phyloP scores from a whole-genome alignment of 2,888 invertebrate species.

The Schizaphis graminum region DNA sequence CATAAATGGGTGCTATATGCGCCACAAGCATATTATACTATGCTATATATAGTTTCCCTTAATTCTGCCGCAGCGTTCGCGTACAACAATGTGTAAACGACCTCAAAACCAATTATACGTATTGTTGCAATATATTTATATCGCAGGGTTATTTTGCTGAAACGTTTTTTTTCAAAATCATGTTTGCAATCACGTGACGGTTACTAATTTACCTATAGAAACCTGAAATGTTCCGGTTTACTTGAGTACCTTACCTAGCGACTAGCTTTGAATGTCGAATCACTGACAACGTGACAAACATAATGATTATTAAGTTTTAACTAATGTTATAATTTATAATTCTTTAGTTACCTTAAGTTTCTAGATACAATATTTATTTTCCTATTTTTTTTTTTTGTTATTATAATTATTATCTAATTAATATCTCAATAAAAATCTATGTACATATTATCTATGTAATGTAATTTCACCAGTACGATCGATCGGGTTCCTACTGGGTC shows the following conservation, averaged over 20 bases:
- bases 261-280: neutral
- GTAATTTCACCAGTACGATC: too few relatives aligned
- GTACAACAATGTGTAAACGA: neutral
- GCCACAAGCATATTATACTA: neutral
- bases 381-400: neutral
- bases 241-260: neutral
- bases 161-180: neutral
- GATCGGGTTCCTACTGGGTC: too few relatives aligned
- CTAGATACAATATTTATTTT: neutral
- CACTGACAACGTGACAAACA: neutral
- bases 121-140: neutral
- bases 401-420: neutral
- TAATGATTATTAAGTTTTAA: neutral
- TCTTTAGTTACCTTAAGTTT: neutral
- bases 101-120: neutral
- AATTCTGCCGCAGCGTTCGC: neutral
- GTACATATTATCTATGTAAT: too few relatives aligned
- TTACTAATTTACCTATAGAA: neutral
- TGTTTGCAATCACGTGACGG: neutral
- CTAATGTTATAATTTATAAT: neutral
- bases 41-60: neutral
- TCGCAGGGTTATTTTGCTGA: neutral
- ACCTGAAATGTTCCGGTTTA: neutral
- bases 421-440: neutral
- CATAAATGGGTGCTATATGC: neutral